phyloP scores from a whole-genome alignment of 2,797 vertebrate genomes.

The Anas bahamensis region DNA sequence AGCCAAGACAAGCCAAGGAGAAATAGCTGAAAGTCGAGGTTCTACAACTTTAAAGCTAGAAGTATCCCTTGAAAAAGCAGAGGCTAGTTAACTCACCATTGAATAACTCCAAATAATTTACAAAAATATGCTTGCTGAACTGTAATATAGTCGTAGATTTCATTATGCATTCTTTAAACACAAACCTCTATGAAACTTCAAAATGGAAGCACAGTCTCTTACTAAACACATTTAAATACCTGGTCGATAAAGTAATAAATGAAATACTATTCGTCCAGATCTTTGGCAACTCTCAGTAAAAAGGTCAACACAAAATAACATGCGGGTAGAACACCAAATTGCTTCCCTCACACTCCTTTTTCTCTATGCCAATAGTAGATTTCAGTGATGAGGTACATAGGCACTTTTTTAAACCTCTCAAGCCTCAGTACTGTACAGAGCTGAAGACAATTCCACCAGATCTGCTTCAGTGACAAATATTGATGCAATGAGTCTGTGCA shows the following conservation, averaged over 20 bases:
- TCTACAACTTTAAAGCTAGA: conserved; percentile 28
- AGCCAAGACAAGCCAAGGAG: conserved; percentile 31
- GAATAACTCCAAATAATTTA: background rate
- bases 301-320: background rate
- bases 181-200: background rate
- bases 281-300: background rate
- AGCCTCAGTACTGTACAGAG: background rate
- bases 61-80: conserved; percentile 19
- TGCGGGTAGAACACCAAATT: background rate
- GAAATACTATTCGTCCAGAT: background rate
- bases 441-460: background rate
- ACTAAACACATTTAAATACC: background rate
- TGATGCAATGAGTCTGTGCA: background rate
- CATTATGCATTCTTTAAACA: background rate
- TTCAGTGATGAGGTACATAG: background rate
- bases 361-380: background rate
- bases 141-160: background rate
- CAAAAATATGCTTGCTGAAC: background rate
- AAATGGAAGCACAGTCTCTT: background rate
- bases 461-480: background rate
- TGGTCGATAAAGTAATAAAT: background rate
- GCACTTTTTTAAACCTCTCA: background rate
- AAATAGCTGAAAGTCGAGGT: conserved; percentile 44
- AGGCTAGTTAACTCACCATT: background rate
- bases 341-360: background rate